Evolutionary conservation across 2,797 vertebrate species (phyloP).

Genomic region (Cichlasoma orientale): DNA sequence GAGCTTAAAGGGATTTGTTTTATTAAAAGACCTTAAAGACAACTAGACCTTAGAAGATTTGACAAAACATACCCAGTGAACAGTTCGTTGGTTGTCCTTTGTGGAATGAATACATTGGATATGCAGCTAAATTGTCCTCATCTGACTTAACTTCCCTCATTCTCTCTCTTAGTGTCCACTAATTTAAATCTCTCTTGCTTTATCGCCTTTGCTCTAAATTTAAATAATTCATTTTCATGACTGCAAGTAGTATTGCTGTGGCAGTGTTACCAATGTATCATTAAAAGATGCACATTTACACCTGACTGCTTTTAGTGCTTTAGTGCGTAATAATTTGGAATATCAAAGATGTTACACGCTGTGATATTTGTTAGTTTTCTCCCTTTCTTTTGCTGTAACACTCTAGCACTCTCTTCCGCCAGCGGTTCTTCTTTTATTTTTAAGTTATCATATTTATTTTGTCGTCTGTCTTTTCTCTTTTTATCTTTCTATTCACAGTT

Average conservation of each 20-base stretch:
- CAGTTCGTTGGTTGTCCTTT: conserved; percentile 5
- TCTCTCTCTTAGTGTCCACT: neutral
- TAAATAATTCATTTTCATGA: conserved; percentile 23
- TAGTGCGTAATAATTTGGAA: conserved; percentile 3
- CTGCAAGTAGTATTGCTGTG: conserved; percentile 19
- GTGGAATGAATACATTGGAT: conserved; percentile 38
- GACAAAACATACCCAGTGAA: conserved; percentile 2
- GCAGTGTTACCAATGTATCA: conserved; percentile 11
- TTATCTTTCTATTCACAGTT: conserved; percentile 7
- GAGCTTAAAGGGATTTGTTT: conserved; percentile 4
- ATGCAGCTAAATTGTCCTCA: conserved; percentile 27
- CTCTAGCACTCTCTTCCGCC: neutral
- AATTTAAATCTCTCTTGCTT: conserved; percentile 20
- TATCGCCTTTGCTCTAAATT: neutral
- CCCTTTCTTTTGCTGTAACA: neutral
- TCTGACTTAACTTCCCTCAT: conserved; percentile 12
- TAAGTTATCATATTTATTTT: conserved; percentile 20
- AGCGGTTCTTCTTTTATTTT: conserved; percentile 3
- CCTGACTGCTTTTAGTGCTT: neutral
- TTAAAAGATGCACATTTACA: conserved; percentile 20
- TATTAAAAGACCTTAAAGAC: conserved; percentile 37
- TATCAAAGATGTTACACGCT: neutral
- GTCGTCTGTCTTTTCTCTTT: neutral
- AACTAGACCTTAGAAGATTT: conserved; percentile 32
- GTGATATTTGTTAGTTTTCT: conserved; percentile 1